phyloP scores from a whole-genome alignment of 2,888 invertebrate species.

The Lasioglossum leucozonium region DNA sequence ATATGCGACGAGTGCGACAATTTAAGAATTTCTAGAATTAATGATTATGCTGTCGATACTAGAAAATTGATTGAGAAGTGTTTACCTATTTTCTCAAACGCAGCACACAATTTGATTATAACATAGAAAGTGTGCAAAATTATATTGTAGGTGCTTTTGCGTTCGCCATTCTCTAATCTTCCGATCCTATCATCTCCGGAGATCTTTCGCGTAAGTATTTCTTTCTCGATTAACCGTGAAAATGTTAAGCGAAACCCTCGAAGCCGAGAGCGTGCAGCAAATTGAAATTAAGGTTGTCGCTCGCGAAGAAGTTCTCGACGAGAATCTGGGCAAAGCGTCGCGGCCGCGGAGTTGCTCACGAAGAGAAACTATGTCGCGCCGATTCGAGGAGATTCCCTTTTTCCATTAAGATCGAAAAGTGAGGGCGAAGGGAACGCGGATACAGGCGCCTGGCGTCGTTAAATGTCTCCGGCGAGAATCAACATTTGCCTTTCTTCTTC shows the following conservation, averaged over 20 bases:
- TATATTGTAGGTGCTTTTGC: too few relatives aligned
- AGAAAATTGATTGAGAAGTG: too few relatives aligned
- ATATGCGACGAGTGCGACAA: too few relatives aligned
- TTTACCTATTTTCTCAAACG: too few relatives aligned
- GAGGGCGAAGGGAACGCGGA: conserved; percentile 8
- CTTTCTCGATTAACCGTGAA: too few relatives aligned
- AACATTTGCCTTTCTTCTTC: conserved; percentile 58
- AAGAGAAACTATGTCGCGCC: neutral
- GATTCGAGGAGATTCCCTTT: neutral
- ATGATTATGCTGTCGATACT: too few relatives aligned
- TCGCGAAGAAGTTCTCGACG: neutral
- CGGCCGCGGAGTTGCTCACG: neutral
- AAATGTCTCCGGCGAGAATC: conserved; percentile 52
- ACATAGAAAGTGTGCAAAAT: too few relatives aligned
- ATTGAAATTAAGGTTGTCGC: neutral
- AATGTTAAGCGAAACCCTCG: neutral
- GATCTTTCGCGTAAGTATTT: too few relatives aligned
- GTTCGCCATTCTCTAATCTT: too few relatives aligned
- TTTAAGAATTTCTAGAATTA: too few relatives aligned
- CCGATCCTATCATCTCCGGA: neutral
- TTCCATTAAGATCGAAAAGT: neutral
- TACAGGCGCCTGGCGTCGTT: conserved; percentile 41
- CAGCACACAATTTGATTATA: too few relatives aligned
- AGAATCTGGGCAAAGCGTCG: neutral
- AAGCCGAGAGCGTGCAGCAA: neutral